phyloP scores from a whole-genome alignment of 53 echinoderm and acorn worm species.

The Temnopleurus reevesii region DNA sequence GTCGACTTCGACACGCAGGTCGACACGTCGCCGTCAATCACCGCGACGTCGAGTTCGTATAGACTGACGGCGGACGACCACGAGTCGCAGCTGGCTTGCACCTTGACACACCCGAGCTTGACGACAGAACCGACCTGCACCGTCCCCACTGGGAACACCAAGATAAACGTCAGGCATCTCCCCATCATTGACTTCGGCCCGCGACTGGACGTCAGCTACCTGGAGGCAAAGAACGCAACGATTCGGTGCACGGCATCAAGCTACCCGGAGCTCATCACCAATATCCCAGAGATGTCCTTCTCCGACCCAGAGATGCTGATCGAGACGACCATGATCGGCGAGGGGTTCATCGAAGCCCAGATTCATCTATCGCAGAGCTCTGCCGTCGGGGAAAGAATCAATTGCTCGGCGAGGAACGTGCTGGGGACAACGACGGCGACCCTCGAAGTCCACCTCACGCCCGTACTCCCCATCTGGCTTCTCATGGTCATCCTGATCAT shows the following conservation, averaged over 20 bases:
- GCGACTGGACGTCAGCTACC: background rate
- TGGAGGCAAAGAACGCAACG: conserved; percentile 19
- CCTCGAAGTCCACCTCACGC: conserved; percentile 10
- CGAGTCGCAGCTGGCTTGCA: conserved; percentile 34
- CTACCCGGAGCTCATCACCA: background rate
- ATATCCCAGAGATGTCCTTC: background rate
- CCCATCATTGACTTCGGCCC: conserved; percentile 22
- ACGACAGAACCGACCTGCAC: background rate
- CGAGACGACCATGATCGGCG: background rate
- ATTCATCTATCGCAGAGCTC: conserved; percentile 8
- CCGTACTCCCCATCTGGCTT: conserved; percentile 23
- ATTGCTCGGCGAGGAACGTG: conserved; percentile 20
- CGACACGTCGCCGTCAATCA: background rate
- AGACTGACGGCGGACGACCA: conserved; percentile 23
- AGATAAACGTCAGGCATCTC: conserved; percentile 13
- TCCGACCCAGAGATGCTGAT: background rate
- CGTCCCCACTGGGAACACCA: background rate
- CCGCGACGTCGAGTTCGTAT: conserved; percentile 7
- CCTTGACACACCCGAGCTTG: conserved; percentile 1
- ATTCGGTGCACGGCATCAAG: conserved; percentile 20
- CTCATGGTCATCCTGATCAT: conserved; percentile 4
- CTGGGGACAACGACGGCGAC: background rate
- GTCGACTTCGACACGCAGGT: conserved; percentile 25
- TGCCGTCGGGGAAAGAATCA: conserved; percentile 35
- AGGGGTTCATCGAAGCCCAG: conserved; percentile 10